Evolutionary conservation across 2,888 invertebrate genomes (phyloP), one percentile per base, ranked within the genome.

Genomic region (Dolichopus griseipennis): DNA sequence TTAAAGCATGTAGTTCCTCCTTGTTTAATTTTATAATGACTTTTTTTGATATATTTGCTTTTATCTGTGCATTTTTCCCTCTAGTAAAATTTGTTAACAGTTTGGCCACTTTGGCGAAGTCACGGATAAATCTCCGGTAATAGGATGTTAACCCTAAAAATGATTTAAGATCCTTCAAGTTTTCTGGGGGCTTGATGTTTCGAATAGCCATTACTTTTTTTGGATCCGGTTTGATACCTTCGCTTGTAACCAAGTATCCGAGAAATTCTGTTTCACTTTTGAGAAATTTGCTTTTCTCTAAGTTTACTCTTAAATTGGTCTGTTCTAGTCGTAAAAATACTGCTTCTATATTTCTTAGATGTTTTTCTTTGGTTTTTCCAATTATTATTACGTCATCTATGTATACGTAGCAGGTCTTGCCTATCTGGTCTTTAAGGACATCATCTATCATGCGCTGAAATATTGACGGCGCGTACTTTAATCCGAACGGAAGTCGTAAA

Each of bases 341-440:
- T 21, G 27, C 27, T 33, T 10, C 66, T 18, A 71, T 27, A 33
- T 71, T 71, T 65, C 64, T 10, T 4, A 70, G 22, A 62, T 71
- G 72, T 20, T 69, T 66, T 15, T 63, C 61, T 33, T n/a, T 65
- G 22, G 34, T 69, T 64, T 68, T 69, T 18, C 70, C 71, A 65
- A 70, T 70, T 21, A 72, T 70, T 12, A 73, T 74, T 1, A 73
- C 69, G 64, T 73, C 72, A 43, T 73, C 72, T 9, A 73, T 72
- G 62, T 71, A 71, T 6, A 70, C 70, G 52, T 66, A 69, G 43
- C 69, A 69, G 10, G 69, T 70, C 22, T 69, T 69, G 2, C 69
- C 69, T 15, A 71, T 69, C 18, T 66, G 66, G 12, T 67, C 68
- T 33, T 70, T 69, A 8, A 73, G 52, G 4, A 73, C 71, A 37